A percentile compares a stretch with the other conserved stretches of the same genome.
These are phyloP conservation scores for Actinia equina DNA, from an alignment of 64 coral and sea anemone species.

Conservation along the genomic window DNA sequence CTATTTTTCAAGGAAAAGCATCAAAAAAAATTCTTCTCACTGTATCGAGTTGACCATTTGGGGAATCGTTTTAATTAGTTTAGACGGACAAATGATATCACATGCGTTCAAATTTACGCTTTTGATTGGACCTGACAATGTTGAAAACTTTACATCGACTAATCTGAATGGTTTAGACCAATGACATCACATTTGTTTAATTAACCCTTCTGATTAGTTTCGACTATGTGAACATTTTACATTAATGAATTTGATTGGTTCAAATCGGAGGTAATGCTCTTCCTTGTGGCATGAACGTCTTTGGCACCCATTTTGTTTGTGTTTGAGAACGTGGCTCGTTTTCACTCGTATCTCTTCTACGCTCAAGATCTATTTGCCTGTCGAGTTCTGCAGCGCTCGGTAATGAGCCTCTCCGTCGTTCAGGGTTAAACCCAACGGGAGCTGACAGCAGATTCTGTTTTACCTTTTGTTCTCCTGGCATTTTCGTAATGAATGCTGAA, in stretches of 20 bases:
- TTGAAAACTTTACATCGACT: neutral
- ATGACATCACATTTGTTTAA: neutral
- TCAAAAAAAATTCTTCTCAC: too few species aligned
- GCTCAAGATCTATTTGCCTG: slow-evolving; percentile 35
- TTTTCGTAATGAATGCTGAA: slow-evolving; percentile 62
- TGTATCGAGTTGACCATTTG: neutral
- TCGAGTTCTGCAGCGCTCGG: slow-evolving; percentile 50
- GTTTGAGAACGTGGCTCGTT: slow-evolving; percentile 12
- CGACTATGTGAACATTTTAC: neutral
- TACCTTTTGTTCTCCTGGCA: slow-evolving; percentile 2
- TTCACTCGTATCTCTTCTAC: slow-evolving; percentile 10
- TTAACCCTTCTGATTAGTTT: neutral
- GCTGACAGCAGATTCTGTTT: slow-evolving; percentile 17
- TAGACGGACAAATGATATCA: neutral
- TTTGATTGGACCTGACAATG: neutral
- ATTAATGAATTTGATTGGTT: neutral
- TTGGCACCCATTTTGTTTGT: slow-evolving; percentile 77
- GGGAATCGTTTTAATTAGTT: neutral
- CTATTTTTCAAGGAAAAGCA: too few species aligned
- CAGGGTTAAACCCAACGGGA: slow-evolving; percentile 54
- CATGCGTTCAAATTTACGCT: neutral
- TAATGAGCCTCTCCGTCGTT: slow-evolving; percentile 68
- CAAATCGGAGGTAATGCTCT: slow-evolving; percentile 20
- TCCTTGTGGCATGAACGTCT: slow-evolving; percentile 29
- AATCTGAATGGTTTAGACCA: neutral